Base-by-base conservation (phyloP, 2,797 vertebrate genomes). In the Artibeus lituratus region DNA sequence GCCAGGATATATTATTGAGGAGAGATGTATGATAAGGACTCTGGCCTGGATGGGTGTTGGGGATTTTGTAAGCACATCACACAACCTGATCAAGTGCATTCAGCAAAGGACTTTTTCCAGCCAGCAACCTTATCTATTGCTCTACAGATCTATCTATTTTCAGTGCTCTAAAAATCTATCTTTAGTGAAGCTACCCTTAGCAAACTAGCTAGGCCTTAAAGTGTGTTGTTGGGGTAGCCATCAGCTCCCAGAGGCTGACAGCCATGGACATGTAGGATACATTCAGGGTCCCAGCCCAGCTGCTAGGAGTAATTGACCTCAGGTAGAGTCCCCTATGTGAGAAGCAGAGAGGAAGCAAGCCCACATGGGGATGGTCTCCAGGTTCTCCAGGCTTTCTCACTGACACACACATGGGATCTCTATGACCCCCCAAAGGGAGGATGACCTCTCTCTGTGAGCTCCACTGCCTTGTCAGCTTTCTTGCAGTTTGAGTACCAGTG, bases 281-380 rank as follows among this genome's bases (percentile, higher is more conserved):
- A 0, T 1, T 5, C 0, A 6, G 2, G 1, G 32, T 7, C 18
- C 35, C 35, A 42, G 29, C 10, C 10, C 42, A 7, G 76, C 12
- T 18, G 26, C 32, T 26, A 7, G 19, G 4, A 39, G 2, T 0
- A 0, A 2, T 0, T 19, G 32, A 26, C 26, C 11, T 4, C 10
- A 18, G 8, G 1, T 8, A 1, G 10, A 9, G 21, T 32, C 29
- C 24, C 26, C 32, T 14, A 18, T 3, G 57, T 2, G 35, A 69
- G 29, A 24, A 35, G 4, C 14, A 4, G 55, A 8, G 49, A 12
- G 2, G 8, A 8, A 7, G 2, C n/a, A 35, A 6, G 5, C 9
- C 9, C 11, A 0, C 1, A 3, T 8, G 22, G 32, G 16, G 44
- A 35, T 0, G 2, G 53, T 19, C 15, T 39, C 16, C 3, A 8